A percentile compares a stretch with the other conserved stretches of the same genome.
Evolutionary conservation across 2,797 vertebrate genomes (phyloP).

Genomic region (Bradypus variegatus): DNA sequence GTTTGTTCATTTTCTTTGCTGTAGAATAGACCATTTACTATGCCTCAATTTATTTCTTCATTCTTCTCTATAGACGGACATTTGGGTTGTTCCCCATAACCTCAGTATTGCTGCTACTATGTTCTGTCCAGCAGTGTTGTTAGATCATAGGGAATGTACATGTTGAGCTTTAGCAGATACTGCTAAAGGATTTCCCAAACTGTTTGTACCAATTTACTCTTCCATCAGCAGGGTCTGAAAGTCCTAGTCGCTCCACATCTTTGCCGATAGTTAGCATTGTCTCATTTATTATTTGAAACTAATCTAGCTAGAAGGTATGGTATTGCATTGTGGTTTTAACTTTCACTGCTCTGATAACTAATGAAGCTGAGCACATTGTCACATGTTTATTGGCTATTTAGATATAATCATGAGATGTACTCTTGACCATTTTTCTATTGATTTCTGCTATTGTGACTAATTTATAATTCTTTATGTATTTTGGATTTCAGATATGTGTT

Average conservation of each 20-base stretch:
- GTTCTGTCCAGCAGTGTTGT: not conserved
- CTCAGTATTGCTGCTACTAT: not conserved
- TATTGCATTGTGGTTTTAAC: not conserved
- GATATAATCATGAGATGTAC: not conserved
- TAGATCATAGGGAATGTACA: not conserved
- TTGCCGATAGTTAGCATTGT: not conserved
- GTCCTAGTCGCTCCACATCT: not conserved
- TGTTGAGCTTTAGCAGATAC: not conserved
- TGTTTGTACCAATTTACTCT: not conserved
- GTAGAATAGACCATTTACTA: not conserved
- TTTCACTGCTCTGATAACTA: not conserved
- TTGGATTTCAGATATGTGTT: not conserved
- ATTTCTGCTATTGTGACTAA: not conserved
- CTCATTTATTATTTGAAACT: conserved; percentile 4
- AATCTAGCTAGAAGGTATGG: not conserved
- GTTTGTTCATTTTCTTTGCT: not conserved
- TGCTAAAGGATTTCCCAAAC: not conserved
- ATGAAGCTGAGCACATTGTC: not conserved
- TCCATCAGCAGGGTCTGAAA: not conserved
- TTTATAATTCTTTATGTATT: not conserved
- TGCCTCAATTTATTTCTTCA: not conserved
- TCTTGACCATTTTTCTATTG: not conserved
- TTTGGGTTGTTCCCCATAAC: not conserved
- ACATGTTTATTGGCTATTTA: not conserved
- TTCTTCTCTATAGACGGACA: not conserved